Conservation (phyloP, 2,888 invertebrate species). For the Sinodicranocentrus sp. region DNA sequence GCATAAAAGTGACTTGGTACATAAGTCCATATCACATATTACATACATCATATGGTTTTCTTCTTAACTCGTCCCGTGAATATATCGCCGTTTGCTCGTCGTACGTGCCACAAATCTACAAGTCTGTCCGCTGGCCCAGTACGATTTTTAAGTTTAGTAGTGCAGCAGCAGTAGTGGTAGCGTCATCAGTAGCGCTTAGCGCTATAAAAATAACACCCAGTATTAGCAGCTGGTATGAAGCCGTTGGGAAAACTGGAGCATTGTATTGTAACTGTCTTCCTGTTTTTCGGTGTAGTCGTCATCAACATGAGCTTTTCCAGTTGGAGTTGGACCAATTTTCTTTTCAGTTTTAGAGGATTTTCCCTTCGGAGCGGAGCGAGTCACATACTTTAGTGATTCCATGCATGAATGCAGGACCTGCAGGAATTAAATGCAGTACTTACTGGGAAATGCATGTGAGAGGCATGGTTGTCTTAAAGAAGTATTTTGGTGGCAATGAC, state of each 20-base stretch:
- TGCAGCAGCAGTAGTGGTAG: too few relatives aligned
- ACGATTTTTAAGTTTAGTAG: too few relatives aligned
- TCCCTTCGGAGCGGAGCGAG: too few relatives aligned
- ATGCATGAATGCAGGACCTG: too few relatives aligned
- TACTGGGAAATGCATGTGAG: neutral
- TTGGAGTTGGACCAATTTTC: slow-evolving; percentile 1
- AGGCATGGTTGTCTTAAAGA: too few relatives aligned
- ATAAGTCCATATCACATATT: neutral
- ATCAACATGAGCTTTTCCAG: neutral
- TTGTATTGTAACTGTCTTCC: too few relatives aligned
- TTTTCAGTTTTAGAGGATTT: neutral
- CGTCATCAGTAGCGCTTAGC: too few relatives aligned
- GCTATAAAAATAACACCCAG: too few relatives aligned
- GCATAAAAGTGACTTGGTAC: neutral
- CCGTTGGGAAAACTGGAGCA: neutral
- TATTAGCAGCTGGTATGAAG: too few relatives aligned
- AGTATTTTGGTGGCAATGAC: too few relatives aligned
- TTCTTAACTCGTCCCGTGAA: slow-evolving; percentile 1
- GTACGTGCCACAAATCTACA: slow-evolving; percentile 18
- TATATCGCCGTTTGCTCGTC: slow-evolving; percentile 1
- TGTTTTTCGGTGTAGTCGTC: neutral
- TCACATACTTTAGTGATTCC: too few relatives aligned
- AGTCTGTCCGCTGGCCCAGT: neutral
- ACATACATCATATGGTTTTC: neutral
- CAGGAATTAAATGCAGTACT: neutral